Base-by-base conservation (phyloP, 2,113 vertebrate species). In the Sciurus niger region DNA sequence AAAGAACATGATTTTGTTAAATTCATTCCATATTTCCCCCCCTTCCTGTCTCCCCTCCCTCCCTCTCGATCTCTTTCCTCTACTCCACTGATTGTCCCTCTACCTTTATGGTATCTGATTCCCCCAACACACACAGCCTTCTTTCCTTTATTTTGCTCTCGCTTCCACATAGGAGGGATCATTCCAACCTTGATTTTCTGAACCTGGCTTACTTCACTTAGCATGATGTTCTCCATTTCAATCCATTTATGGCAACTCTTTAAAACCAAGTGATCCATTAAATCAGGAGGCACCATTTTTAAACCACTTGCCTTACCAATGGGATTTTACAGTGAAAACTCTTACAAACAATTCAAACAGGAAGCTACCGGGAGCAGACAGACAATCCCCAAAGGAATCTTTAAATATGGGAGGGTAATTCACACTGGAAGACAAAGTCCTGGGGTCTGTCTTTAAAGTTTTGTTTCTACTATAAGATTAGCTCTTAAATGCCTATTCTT, bases 401-500 rank as follows among this genome's bases (percentile, higher is more conserved):
- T 84, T 37, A 78, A 85, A 85, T n/a, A 9, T 65, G 32, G 32
- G 8, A 32, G 7, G 20, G 2, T 40, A 40, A 40, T 30, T 93
- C 46, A 74, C 22, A 46, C 14, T 30, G 24, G 18, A 92, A 95
- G 55, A 82, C 58, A 89, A 74, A 95, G 67, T 89, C 28, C 17
- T 82, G 12, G 9, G 8, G 6, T 74, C 93, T 76, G 89, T 68
- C 20, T 67, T 83, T 87, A 87, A 89, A 46, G 20, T 34, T 92
- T 95, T 87, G 46, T 79, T 91, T 78, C 48, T 84, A 58, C 79
- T 95, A 40, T 40, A 96, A 92, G 63, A 86, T 67, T 89, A 76
- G 14, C 30, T 95, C 86, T 78, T 76, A 58, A 89, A 84, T 34
- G 43, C 18, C 17, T 85, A 79, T 51, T 85, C 60, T 67, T 6